Conservation (phyloP, 2,797 vertebrate species). For the Huso huso region DNA sequence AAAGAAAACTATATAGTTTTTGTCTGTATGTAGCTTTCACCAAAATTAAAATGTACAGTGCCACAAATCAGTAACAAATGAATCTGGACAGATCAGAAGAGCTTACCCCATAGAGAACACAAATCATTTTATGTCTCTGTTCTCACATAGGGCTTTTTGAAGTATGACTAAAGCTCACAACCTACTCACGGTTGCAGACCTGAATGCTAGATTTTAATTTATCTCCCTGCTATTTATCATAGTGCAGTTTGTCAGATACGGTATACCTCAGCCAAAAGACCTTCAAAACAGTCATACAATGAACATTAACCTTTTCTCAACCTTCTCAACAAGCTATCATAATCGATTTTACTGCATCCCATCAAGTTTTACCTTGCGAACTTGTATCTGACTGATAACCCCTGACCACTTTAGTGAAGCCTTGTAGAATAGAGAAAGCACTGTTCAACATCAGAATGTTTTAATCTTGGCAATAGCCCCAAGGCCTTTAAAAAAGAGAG, state of each 20-base stretch:
- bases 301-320: conserved; percentile 7
- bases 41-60: too few species aligned
- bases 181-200: neutral
- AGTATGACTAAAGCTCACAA: conserved; percentile 5
- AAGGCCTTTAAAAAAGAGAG: too few species aligned
- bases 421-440: too few species aligned
- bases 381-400: neutral
- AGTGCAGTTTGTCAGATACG: neutral
- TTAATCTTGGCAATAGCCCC: too few species aligned
- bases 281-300: conserved; percentile 4
- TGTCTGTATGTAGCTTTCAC: too few species aligned
- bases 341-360: conserved; percentile 3
- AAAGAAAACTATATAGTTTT: too few species aligned
- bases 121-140: neutral
- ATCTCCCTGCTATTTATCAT: conserved; percentile 5
- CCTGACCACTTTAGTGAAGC: too few species aligned
- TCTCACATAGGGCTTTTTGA: conserved; percentile 10
- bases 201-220: neutral
- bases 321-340: neutral
- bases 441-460: too few species aligned
- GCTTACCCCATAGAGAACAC: too few species aligned
- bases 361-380: conserved; percentile 4
- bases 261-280: neutral
- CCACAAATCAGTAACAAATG: too few species aligned
- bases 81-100: too few species aligned